Base-by-base conservation (phyloP, 1,140 invertebrate genomes). In the Neodiprion pinetum region DNA sequence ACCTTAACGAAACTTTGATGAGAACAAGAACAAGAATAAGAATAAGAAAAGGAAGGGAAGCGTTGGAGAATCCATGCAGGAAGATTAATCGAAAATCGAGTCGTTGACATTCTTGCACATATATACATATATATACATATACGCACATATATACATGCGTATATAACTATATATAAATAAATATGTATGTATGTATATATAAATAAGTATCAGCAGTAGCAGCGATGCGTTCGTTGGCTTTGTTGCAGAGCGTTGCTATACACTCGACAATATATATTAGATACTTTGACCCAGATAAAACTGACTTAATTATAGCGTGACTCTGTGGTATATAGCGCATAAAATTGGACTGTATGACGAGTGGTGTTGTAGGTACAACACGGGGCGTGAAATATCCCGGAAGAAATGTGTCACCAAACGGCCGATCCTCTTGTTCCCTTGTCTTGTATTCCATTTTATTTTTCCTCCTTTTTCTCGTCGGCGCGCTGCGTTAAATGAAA, bases 251-350 rank as follows among this genome's bases (percentile, higher is more conserved):
- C 53, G 5, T 61, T 61, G 53, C n/a, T 9, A 40, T 40, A 40
- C 28, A 61, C 53, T 61, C 53, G 5, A 61, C 11, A 61, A 17
- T 61, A 61, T 40, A 40, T 61, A 61, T 61, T 61, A 61, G 53
- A 61, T 61, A 61, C 53, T 61, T 61, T 61, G 53, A 61, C 53
- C 53, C 53, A 61, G 53, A 61, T 61, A 61, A 61, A 61, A 61
- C 53, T 61, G 53, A 61, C 53, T 61, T 61, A 61, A 61, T 61
- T 61, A 61, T 61, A 61, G 53, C 53, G n/a, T 17, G 53, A 61
- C 11, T 61, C 11, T 5, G 53, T 61, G 8, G 53, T 61, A 61
- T 61, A 61, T 61, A 61, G 5, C 11, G 11, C 9, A 61, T 61
- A 17, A 61, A 61, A 61, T 61, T 5, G 53, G 53, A 17, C 11